Evolutionary conservation across 2,113 vertebrate species (phyloP).

Genomic region (Herpailurus yagouaroundi): DNA sequence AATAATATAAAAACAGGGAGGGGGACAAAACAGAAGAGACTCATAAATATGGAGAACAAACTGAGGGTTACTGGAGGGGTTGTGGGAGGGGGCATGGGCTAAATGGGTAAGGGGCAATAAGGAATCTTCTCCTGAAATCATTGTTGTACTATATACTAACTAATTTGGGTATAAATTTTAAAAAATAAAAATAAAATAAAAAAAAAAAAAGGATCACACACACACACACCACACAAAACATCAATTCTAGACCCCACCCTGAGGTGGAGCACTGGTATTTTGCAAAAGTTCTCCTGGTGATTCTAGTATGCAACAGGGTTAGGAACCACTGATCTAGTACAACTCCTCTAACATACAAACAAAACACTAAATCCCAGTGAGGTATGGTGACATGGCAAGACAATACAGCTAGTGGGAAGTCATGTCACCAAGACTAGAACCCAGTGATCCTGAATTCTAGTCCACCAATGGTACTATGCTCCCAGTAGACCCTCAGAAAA

Average conservation of each 20-base stretch:
- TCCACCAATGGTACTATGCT: accelerated
- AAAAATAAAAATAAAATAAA: no score
- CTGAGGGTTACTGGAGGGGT: no score
- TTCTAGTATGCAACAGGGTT: background rate
- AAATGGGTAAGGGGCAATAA: no score
- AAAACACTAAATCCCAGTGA: background rate
- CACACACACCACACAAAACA: background rate
- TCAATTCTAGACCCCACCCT: background rate
- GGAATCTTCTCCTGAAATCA: no score
- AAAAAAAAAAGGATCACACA: no score
- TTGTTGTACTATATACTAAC: no score
- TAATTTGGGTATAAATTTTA: no score
- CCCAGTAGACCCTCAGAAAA: background rate
- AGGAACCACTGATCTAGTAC: background rate
- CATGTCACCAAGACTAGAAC: background rate
- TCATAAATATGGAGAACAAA: no score
- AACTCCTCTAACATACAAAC: background rate
- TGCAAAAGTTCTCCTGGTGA: background rate
- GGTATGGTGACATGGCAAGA: background rate
- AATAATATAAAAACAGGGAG: no score
- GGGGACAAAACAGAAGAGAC: no score
- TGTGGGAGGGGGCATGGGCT: no score
- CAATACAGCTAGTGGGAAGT: accelerated
- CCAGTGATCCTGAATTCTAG: background rate
- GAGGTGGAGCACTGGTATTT: background rate